phyloP scores from a whole-genome alignment of 1,140 invertebrate genomes.

The Diprion similis region DNA sequence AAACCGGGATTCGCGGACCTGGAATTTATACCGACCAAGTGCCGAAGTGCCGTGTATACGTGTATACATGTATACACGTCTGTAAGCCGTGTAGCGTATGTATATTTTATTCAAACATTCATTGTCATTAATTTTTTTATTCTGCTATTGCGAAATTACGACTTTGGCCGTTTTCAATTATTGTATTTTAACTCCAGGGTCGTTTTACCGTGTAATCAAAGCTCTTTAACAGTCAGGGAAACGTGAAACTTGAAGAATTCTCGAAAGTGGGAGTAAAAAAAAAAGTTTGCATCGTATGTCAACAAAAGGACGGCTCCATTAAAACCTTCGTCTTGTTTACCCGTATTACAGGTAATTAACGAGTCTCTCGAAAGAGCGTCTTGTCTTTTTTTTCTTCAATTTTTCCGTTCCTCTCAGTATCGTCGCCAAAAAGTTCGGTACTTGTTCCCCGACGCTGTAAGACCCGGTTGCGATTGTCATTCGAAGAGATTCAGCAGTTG shows the following conservation, averaged over 20 bases:
- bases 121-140: too few relatives aligned
- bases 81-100: too few relatives aligned
- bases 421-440: background rate
- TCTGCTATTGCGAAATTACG: too few relatives aligned
- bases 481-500: constrained; percentile 38
- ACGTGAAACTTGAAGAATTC: background rate
- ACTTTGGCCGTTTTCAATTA: too few relatives aligned
- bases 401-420: background rate
- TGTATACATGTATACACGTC: too few relatives aligned
- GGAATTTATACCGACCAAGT: too few relatives aligned
- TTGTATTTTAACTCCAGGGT: too few relatives aligned
- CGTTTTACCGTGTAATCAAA: background rate
- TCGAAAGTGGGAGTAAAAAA: background rate
- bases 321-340: background rate
- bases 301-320: background rate
- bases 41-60: too few relatives aligned
- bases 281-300: background rate
- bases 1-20: too few relatives aligned
- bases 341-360: background rate
- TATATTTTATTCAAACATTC: too few relatives aligned
- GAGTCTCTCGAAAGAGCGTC: background rate
- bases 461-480: constrained; percentile 37
- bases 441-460: background rate
- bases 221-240: background rate
- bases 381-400: background rate